Evolutionary conservation across 1,140 invertebrate species (phyloP), one percentile per base, ranked within the genome.

Genomic region (Laodelphax striatellus): DNA sequence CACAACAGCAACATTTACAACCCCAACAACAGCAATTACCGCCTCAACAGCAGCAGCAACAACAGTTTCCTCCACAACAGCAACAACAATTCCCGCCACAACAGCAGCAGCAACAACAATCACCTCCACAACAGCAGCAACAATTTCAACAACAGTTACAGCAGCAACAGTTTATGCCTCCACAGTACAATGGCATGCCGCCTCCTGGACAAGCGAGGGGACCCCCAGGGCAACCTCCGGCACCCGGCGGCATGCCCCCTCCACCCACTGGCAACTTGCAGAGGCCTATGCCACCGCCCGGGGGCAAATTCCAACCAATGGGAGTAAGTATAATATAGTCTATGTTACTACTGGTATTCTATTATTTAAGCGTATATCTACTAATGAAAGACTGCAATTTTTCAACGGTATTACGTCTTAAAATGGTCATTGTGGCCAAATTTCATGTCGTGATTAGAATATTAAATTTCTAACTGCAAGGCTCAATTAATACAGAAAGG

Each of bases 291-390:
- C 57, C 46, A 31, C 31, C 19, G 46, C 16, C 46, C 24, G 14
- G 28, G 50, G 53, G 38, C 52, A 21, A 44, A 22, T 9, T 59
- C 17, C 11, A 24, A 21, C 52, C 67, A 60, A 62, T 64, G 57
- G 58, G 63, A 59, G 38, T 42, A 44, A 34, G 59, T 55, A 38
- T 56, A 56, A 55, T 28, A 53, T 38, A 60, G 17, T 62, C 58
- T 55, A 63, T 61, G 60, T 57, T 53, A 57, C 42, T 63, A 55
- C 58, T 58, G 55, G n/a, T 52, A 17, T 56, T 52, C 22, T 38
- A 14, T 50, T 58, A 64, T 14, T 60, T 62, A 61, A 50, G 66
- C 60, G 58, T 62, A 62, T 16, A 38, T 61, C 13, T n/a, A n/a
- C n/a, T n/a, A n/a, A n/a, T n/a, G n/a, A n/a, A n/a, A n/a, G n/a